Conservation (phyloP, 2,888 invertebrate species). For the Ditylenchus weischeri region DNA sequence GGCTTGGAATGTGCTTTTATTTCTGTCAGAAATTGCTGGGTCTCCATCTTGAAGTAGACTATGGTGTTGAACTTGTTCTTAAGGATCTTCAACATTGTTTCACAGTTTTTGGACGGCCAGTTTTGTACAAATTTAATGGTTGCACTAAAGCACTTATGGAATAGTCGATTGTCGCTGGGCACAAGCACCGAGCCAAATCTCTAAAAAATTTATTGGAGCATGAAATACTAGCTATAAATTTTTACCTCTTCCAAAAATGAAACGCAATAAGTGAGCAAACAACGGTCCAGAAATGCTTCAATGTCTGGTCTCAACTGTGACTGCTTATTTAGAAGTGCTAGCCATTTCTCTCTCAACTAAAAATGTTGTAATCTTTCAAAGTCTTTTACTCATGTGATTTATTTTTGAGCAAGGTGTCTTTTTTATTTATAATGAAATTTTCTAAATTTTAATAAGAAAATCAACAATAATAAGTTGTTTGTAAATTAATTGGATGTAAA, state of each 20-base stretch:
- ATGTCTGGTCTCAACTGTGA: constrained; percentile 23
- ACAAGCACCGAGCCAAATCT: constrained; percentile 42
- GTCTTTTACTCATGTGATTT: too few relatives aligned
- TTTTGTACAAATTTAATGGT: constrained; percentile 38
- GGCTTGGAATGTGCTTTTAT: constrained; percentile 14
- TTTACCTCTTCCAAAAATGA: constrained; percentile 48
- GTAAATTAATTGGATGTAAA: too few relatives aligned
- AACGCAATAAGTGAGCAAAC: constrained; percentile 44
- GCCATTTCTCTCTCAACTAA: constrained; percentile 9
- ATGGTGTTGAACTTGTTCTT: constrained; percentile 48
- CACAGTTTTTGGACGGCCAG: constrained; percentile 29
- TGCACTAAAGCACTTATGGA: constrained; percentile 41
- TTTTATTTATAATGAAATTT: too few relatives aligned
- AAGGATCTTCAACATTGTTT: constrained; percentile 26
- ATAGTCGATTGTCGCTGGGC: constrained; percentile 44
- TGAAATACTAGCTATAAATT: neutral
- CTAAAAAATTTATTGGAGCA: constrained; percentile 23
- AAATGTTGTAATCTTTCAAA: constrained; percentile 5
- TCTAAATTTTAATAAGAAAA: too few relatives aligned
- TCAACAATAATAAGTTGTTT: too few relatives aligned
- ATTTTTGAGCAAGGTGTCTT: too few relatives aligned
- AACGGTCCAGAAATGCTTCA: constrained; percentile 44
- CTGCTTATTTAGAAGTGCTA: constrained; percentile 6
- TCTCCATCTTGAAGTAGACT: constrained; percentile 50
- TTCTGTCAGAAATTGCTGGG: constrained; percentile 32